Evolutionary conservation across 2,888 invertebrate genomes (phyloP), one percentile per base, ranked within the genome.

Genomic region (Agrotis exclamationis): DNA sequence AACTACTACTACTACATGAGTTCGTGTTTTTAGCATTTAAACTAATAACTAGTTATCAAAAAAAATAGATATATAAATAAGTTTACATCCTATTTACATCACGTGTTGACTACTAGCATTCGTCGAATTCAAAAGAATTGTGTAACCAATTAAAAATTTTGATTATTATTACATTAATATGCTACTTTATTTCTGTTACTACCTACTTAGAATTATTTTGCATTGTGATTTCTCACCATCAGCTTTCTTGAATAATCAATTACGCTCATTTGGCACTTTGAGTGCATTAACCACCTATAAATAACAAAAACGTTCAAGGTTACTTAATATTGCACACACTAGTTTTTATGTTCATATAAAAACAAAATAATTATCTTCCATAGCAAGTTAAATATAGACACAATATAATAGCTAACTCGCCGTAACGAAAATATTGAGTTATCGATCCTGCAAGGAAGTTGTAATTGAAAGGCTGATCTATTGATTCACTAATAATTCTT

Each of bases 381-480:
- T 39, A 28, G 28, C 50, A 16, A 24, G 13, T 22, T 50, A 53
- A 57, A 24, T 48, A 68, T 64, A 57, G 45, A 50, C 47, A 45
- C 44, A 75, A 66, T n/a, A n/a, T n/a, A n/a, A n/a, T 51, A 64
- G 51, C 20, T 63, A 74, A 64, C 80, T 58, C 64, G 22, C 50
- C 53, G 53, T 64, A 62, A 58, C 67, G 11, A 65, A 68, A 60
- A 68, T 56, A 50, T n/a, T 63, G 20, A 72, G 51, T 60, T 76
- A 82, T 65, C 44, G 67, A 72, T 75, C 54, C 72, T 76, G 11
- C 2, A 63, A 70, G 81, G 82, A 83, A 82, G 70, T 78, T 14
- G 18, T 56, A n/a, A 72, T 68, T 83, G 78, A 82, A n/a, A 83
- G 83, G 83, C 47, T 69, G 45, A 54, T 16, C 60, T 24, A 70